Evolutionary conservation across 1,140 invertebrate species (phyloP), one percentile per base, ranked within the genome.

Genomic region (Saccostrea glomerata): DNA sequence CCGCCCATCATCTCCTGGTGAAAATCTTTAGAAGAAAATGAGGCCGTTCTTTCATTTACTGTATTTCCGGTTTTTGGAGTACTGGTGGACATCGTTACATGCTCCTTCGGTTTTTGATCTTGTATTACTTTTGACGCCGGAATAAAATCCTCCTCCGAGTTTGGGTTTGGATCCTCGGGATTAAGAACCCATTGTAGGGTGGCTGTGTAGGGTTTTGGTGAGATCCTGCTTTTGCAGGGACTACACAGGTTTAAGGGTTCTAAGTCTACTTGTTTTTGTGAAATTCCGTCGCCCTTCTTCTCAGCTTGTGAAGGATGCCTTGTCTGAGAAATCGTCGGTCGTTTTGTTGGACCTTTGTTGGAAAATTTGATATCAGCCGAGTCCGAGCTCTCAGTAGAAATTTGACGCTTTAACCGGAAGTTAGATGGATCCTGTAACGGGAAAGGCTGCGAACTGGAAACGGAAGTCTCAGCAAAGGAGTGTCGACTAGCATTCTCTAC

Each of bases 1-100:
- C 84, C 54, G 12, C 66, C 73, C 60, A 88, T 85, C 84, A 88
- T 85, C 6, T 86, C 85, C 54, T 84, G 82, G 25, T 77, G 70
- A 11, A 77, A 77, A 36, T 77, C 70, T 30, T 77, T 77, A 30
- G 70, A 77, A 23, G 70, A 77, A 77, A 77, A 77, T 11, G 70
- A 77, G 11, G 23, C 70, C 11, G 9, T 77, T 77, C 70, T 77
- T 30, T 77, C 70, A 36, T 36, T 25, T 2, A 30, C 30, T 12
- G 23, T 25, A 11, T 30, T 6, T 30, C 12, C 70, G 25, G 70
- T 77, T 30, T 30, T 77, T 11, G 23, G 23, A 1, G 70, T 30
- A 12, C 70, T 84, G 4, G 82, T 20, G 11, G 23, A 25, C 6
- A 84, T 47, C 2, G 20, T 82, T 82, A 25, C 13, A 54, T 23